phyloP scores from a whole-genome alignment of 2,888 invertebrate genomes.

The Plutella xylostella region DNA sequence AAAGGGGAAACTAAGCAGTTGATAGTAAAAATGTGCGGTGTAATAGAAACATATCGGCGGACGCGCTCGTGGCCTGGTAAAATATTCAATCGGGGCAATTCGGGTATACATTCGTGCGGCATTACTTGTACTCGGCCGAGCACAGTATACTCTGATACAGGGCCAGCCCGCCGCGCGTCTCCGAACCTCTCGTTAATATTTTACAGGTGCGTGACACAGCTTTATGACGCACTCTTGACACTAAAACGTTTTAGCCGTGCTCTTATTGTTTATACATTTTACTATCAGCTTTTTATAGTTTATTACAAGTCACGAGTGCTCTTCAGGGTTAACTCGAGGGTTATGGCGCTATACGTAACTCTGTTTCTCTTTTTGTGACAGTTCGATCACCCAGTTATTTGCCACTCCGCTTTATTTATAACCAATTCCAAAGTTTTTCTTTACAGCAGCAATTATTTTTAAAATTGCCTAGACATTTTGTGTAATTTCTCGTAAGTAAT shows the following conservation, averaged over 20 bases:
- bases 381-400: slow-evolving; percentile 31
- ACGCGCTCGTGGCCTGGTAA: slow-evolving; percentile 65
- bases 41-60: slow-evolving; percentile 67
- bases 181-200: slow-evolving; percentile 65
- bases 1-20: slow-evolving; percentile 66
- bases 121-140: slow-evolving; percentile 65
- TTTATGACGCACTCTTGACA: slow-evolving; percentile 68
- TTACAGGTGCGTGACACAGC: slow-evolving; percentile 67
- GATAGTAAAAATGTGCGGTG: slow-evolving; percentile 64
- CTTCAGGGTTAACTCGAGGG: slow-evolving; percentile 49
- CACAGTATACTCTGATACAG: slow-evolving; percentile 66
- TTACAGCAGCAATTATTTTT: no score
- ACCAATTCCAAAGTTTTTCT: no score
- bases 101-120: slow-evolving; percentile 64
- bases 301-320: slow-evolving; percentile 50
- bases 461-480: no score
- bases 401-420: slow-evolving; percentile 46
- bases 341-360: not conserved
- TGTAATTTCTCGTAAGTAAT: not conserved
- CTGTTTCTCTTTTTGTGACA: slow-evolving; percentile 28
- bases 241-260: slow-evolving; percentile 66
- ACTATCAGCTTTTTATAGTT: slow-evolving; percentile 66
- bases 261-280: slow-evolving; percentile 69
- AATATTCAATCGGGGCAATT: slow-evolving; percentile 69
- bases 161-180: slow-evolving; percentile 49